Evolutionary conservation across 2,113 vertebrate species (phyloP), one percentile per base, ranked within the genome.

Genomic region (Cyrtonyx montezumae): DNA sequence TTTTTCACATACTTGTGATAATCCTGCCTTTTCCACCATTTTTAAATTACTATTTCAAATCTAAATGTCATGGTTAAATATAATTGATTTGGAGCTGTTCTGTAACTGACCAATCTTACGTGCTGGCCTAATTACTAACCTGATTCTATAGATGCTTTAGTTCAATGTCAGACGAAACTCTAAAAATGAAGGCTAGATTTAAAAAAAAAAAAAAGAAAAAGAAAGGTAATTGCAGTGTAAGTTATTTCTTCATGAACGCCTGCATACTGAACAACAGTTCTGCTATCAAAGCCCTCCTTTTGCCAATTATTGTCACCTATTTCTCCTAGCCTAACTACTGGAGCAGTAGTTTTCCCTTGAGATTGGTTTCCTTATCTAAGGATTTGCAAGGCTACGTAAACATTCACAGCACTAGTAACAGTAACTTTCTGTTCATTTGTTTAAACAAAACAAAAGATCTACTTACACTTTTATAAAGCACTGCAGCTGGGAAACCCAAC

Each of bases 121-220:
- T 0, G 2, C 40, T 90, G 91, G 32, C 91, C 94, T 95, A 85
- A 93, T 95, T 96, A 88, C 32, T 96, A 90, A 96, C 84, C 91
- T 67, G 68, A 79, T 94, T 96, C 79, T 70, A 36, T 13, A 79
- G 74, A 36, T 46, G 11, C 30, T 49, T 21, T 66, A 74, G 21
- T 79, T 92, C 49, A 86, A 79, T 8, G 42, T 42, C 63, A 83
- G 71, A 63, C 55, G 28, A 66, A 79, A 55, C 26, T 25, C 51
- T 59, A 74, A 83, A 53, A 81, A 81, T 21, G 36, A 18, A 62
- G 62, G 25, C 14, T 43, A 10, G 22, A 48, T 71, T 79, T 25
- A 11, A 20, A 61, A 91, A 59, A 43, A 69, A 45, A 32, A 36
- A 65, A 40, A 45, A 32, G n/a, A 65, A 40, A 55, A 66, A 43